A percentile compares a stretch with the other conserved stretches of the same genome.
Conservation (phyloP, 2,888 invertebrate genomes). For the Coenonympha arcania region DNA sequence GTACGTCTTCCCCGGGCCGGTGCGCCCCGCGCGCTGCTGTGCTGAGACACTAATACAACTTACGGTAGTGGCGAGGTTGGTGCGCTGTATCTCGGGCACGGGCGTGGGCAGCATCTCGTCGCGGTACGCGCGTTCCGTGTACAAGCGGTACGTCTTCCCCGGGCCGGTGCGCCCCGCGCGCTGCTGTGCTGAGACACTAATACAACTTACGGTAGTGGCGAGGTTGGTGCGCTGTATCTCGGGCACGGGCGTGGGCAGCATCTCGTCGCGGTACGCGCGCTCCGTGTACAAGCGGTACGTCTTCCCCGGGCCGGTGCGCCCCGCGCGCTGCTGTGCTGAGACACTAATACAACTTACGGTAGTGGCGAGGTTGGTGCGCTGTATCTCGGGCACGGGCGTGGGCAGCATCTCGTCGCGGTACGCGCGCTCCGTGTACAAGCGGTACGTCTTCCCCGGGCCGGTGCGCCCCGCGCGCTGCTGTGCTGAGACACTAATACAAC, state of each 20-base stretch:
- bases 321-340: constrained; percentile 96
- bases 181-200: constrained; percentile 94
- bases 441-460: constrained; percentile 97
- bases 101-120: constrained; percentile 99
- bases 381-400: constrained; percentile 98
- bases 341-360: no score
- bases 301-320: constrained; percentile 98
- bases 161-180: constrained; percentile 97
- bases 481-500: no score
- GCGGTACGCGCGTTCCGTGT: constrained; percentile 97
- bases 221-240: constrained; percentile 99
- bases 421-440: constrained; percentile 97
- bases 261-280: constrained; percentile 98
- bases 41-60: no score
- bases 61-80: constrained; percentile 96
- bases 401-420: constrained; percentile 99
- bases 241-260: constrained; percentile 97
- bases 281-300: constrained; percentile 98
- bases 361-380: constrained; percentile 96
- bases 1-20: constrained; percentile 98
- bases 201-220: constrained; percentile 94
- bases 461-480: constrained; percentile 98
- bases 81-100: constrained; percentile 98
- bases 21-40: constrained; percentile 96
- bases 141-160: constrained; percentile 96